Base-by-base conservation (phyloP, 1,140 invertebrate genomes). In the Neelides sp. region DNA sequence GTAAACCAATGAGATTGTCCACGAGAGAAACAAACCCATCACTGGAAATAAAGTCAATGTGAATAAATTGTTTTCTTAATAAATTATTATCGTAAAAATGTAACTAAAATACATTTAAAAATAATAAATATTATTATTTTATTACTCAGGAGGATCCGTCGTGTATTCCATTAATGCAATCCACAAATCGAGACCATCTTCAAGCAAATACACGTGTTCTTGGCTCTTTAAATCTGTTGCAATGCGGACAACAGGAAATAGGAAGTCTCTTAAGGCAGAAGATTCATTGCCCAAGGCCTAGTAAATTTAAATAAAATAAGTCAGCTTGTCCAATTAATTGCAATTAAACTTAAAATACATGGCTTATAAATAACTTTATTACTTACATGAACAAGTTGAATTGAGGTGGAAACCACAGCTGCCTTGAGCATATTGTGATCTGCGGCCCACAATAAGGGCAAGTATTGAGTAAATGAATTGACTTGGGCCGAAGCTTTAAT, bases 141-240 rank as follows among this genome's bases (percentile, higher is more conserved):
- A 32, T 51, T 60, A 60, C 54, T 61, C 59, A 13, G 59, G 59
- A 28, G 59, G 55, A 26, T 61, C 63, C 1, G 80, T 72, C 1
- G 81, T 74, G 63, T 85, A 83, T 64, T 90, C 80, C 44, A 97
- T 68, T 12, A 89, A 75, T 3, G 80, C 78, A 42, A 82, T 70
- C 89, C 91, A 95, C 44, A 97, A 73, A 59, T 88, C 82, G 27
- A 96, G 71, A 0, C 86, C 89, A 69, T 97, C 91, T 68, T 95
- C 90, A 1, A 61, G 28, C 20, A 52, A 70, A 69, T 61, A 59
- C 32, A 61, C 56, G 32, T 61, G 59, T 50, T 61, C 59, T 3
- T 40, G 44, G 23, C 48, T 47, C 13, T 56, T 59, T 27, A 59
- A 46, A 40, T 61, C 50, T 2, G 59, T 61, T 5, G 59, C 43